phyloP scores from a whole-genome alignment of 2,888 invertebrate species.

The Erebia aethiops region DNA sequence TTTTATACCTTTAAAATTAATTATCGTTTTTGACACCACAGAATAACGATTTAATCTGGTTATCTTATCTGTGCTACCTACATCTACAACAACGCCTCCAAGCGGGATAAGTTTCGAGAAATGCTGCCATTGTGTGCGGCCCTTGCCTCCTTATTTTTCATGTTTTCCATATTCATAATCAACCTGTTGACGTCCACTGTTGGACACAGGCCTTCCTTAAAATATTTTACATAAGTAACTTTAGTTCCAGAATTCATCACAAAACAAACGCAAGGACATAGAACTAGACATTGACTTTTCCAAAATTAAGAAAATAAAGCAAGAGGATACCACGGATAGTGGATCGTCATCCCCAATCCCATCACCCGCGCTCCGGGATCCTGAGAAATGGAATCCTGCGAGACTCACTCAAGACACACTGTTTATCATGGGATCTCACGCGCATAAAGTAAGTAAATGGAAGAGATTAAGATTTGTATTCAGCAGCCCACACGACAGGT shows the following conservation, averaged over 20 bases:
- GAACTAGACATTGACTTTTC: conserved; percentile 85
- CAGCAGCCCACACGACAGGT: too few relatives aligned
- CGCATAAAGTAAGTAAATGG: conserved; percentile 79
- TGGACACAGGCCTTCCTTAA: too few relatives aligned
- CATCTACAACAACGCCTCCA: too few relatives aligned
- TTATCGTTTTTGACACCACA: too few relatives aligned
- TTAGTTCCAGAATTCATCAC: conserved; percentile 73
- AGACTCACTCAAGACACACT: conserved; percentile 87
- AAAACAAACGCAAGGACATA: conserved; percentile 85
- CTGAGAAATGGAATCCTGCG: conserved; percentile 89
- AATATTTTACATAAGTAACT: not conserved
- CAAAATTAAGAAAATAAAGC: conserved; percentile 72
- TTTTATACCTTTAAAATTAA: too few relatives aligned
- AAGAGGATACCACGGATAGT: conserved; percentile 65
- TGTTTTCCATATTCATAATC: too few relatives aligned
- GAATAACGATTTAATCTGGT: too few relatives aligned
- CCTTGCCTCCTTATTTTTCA: too few relatives aligned
- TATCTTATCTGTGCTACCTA: too few relatives aligned
- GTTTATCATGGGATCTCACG: conserved; percentile 91
- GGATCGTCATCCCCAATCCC: conserved; percentile 65
- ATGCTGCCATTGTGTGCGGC: too few relatives aligned
- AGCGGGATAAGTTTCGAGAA: too few relatives aligned
- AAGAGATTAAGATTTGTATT: not conserved
- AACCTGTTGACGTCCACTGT: too few relatives aligned
- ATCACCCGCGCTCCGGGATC: conserved; percentile 80